phyloP scores from a whole-genome alignment of 2,888 invertebrate genomes.

The Sphecodes monilicornis region DNA sequence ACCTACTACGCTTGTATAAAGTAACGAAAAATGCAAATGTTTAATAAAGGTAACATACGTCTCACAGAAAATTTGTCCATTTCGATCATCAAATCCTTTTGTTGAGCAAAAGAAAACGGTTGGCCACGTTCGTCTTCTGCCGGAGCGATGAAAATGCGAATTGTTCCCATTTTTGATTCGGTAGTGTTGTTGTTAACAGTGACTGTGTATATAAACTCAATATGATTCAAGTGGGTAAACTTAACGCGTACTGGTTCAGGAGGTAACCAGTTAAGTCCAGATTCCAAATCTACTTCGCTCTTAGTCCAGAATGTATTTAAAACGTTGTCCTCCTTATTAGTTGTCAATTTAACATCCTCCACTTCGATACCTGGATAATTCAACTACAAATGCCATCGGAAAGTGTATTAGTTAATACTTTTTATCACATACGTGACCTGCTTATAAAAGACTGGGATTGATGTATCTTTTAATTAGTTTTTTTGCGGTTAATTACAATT shows the following conservation, averaged over 20 bases:
- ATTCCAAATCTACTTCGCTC: constrained; percentile 90
- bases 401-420: neutral
- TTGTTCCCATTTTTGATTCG: constrained; percentile 86
- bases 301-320: constrained; percentile 92
- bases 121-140: constrained; percentile 88
- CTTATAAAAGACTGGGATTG: too few relatives aligned
- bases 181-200: constrained; percentile 87
- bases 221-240: constrained; percentile 92
- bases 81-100: constrained; percentile 89
- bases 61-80: constrained; percentile 89
- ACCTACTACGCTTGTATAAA: neutral
- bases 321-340: constrained; percentile 85
- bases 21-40: neutral
- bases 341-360: constrained; percentile 86
- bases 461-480: too few relatives aligned
- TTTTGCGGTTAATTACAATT: too few relatives aligned
- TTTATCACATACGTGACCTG: neutral
- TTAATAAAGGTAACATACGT: constrained; percentile 85
- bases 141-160: constrained; percentile 90
- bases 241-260: constrained; percentile 90
- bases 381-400: constrained; percentile 84
- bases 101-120: constrained; percentile 87
- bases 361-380: constrained; percentile 88
- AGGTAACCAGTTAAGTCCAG: constrained; percentile 92
- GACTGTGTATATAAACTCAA: constrained; percentile 89